Percentiles rank a stretch among this genome's conserved stretches.
These are phyloP conservation scores for Tympanuchus pallidicinctus DNA, from an alignment of 2,113 vertebrate genomes.

Conservation along the genomic window DNA sequence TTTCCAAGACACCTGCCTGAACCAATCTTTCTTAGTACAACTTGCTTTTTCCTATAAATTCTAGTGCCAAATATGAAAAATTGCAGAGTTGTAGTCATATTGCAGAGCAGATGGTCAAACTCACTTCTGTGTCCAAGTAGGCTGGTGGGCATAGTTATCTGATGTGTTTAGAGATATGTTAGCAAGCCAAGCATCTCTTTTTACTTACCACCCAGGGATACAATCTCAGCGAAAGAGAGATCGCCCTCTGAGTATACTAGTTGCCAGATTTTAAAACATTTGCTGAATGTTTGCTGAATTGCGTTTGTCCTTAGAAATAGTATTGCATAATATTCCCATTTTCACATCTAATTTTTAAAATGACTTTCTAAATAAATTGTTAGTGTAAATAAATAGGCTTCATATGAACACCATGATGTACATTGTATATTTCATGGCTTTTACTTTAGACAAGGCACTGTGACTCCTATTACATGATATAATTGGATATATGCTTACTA, in stretches of 20 bases:
- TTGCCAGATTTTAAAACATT: constrained; percentile 53
- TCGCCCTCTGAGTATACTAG: constrained; percentile 8
- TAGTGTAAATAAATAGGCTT: constrained; percentile 35
- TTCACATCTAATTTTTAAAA: constrained; percentile 30
- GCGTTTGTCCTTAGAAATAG: constrained; percentile 17
- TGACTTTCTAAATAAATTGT: background rate
- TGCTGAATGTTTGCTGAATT: constrained; percentile 44
- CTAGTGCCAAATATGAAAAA: constrained; percentile 70
- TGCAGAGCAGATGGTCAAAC: constrained; percentile 80
- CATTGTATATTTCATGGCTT: constrained; percentile 35
- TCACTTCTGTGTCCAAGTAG: constrained; percentile 78
- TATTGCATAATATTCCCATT: background rate
- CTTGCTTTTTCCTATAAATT: constrained; percentile 60
- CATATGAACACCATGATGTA: background rate
- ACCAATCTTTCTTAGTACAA: constrained; percentile 64
- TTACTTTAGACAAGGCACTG: background rate
- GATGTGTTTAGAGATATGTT: constrained; percentile 64
- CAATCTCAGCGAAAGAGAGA: constrained; percentile 64
- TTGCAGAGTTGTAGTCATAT: constrained; percentile 64
- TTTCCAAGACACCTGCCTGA: constrained; percentile 70
- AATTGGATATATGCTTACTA: constrained; percentile 25
- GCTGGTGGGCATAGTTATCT: constrained; percentile 76
- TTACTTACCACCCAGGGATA: constrained; percentile 68
- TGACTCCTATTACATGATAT: background rate
- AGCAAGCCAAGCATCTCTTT: constrained; percentile 71